phyloP scores from a whole-genome alignment of 1,140 invertebrate species.

The Hypothenemus hampei region DNA sequence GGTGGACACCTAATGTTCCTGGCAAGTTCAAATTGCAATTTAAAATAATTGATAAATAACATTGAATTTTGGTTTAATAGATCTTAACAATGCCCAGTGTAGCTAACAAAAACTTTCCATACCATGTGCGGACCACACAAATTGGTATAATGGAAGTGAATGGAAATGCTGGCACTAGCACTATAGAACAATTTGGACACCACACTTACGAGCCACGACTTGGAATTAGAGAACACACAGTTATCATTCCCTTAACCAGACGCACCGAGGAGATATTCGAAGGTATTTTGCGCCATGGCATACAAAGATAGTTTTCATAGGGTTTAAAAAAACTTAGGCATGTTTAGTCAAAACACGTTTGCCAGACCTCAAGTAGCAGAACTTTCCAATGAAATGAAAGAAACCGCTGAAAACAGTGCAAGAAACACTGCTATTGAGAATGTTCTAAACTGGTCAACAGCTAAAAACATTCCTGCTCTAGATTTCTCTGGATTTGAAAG shows the following conservation, averaged over 20 bases:
- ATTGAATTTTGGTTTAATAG: conserved; percentile 48
- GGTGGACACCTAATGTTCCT: conserved; percentile 78
- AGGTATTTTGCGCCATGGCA: no score
- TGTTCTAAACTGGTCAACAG: conserved; percentile 42
- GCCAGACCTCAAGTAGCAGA: conserved; percentile 17
- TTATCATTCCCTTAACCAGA: conserved; percentile 56
- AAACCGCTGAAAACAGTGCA: background rate
- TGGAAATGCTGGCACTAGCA: conserved; percentile 48
- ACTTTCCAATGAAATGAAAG: conserved; percentile 12
- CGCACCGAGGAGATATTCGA: conserved; percentile 44
- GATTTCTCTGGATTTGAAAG: conserved; percentile 26
- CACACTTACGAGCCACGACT: conserved; percentile 56
- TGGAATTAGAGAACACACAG: conserved; percentile 46
- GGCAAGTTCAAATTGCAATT: conserved; percentile 42
- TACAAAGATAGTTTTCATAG: background rate
- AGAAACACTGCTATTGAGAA: conserved; percentile 37
- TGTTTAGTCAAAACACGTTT: conserved; percentile 33
- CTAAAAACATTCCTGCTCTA: conserved; percentile 35
- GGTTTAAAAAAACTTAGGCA: conserved; percentile 18
- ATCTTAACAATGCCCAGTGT: conserved; percentile 72
- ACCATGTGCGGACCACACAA: conserved; percentile 79
- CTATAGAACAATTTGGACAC: conserved; percentile 57
- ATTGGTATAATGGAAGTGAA: conserved; percentile 61
- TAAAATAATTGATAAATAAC: background rate
- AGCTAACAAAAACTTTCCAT: conserved; percentile 82